Evolutionary conservation across 2,888 invertebrate genomes (phyloP), one percentile per base, ranked within the genome.

Genomic region (Phalera bucephala): DNA sequence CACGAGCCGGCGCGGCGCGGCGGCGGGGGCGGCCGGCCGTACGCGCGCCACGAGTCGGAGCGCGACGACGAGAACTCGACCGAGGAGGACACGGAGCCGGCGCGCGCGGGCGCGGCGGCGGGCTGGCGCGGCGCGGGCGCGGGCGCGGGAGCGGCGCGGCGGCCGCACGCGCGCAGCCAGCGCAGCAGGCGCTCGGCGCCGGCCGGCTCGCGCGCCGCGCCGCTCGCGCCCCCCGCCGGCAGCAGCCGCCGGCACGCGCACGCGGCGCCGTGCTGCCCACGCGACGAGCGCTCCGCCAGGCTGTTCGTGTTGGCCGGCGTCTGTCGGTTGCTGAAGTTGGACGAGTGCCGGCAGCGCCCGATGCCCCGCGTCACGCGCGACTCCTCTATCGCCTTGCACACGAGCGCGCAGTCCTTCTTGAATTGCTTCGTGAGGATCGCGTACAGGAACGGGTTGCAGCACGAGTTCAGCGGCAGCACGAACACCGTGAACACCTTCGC

Each of bases 401-500:
- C 95, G 75, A 97, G 93, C 2, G 98, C 96, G 86, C 98, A 98
- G 86, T 99, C 98, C 83, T 97, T 97, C 83, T 98, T 98, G 81
- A 98, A 98, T 80, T 98, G 98, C 76, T 99, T 98, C 4, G 99
- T 99, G 67, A 99, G 93, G 58, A 99, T 98, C 32, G 99, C 99
- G 80, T 99, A 99, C 15, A 99, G 92, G 79, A 99, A 99, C 0
- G 99, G 99, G 86, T 99, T 99, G 85, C 98, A 98, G 81, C 98
- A 99, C 8, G 97, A 97, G 84, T 99, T 99, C 47, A 99, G 89
- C 1, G 99, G 99, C 59, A 99, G 90, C 36, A 99, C 95, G 77
- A 99, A 98, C 23, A 99, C 98, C 1, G 98, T 98, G 76, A 96
- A 97, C 56, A 96, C 94, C 90, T 99, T 99, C 29, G 99, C 98